These are phyloP conservation scores for Platysteira castanea DNA, from an alignment of 2,113 vertebrate species.

Conservation along the genomic window DNA sequence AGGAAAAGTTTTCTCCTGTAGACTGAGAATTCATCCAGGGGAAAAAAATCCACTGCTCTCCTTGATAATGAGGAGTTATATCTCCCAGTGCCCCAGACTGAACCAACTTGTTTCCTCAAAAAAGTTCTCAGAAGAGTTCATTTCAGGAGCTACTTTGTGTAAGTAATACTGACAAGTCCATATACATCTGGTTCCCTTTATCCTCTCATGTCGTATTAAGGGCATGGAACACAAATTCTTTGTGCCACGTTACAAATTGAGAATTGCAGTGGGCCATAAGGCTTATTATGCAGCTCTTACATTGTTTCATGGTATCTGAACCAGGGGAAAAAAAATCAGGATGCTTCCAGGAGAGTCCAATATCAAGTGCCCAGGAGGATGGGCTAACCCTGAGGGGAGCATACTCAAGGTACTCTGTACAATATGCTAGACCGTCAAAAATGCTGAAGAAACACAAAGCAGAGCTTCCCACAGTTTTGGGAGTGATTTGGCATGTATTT, in stretches of 20 bases:
- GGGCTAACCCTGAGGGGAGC: neutral
- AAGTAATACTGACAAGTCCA: neutral
- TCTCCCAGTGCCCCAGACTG: neutral
- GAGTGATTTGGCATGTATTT: neutral
- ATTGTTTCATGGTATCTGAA: neutral
- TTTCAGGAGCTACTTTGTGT: neutral
- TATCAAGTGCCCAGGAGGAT: neutral
- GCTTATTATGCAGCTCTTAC: neutral
- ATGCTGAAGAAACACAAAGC: neutral
- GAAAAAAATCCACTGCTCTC: neutral
- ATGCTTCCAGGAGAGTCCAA: neutral
- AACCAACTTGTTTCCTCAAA: neutral
- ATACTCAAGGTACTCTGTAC: neutral
- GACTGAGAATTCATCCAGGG: neutral
- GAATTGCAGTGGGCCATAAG: neutral
- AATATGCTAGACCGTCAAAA: neutral
- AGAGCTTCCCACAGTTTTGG: neutral
- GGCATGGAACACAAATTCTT: neutral
- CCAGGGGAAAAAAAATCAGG: neutral
- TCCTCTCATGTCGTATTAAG: neutral
- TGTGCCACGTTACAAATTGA: neutral
- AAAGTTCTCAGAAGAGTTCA: neutral
- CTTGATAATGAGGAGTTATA: neutral
- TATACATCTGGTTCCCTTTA: neutral
- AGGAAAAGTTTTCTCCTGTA: neutral